Evolutionary conservation across 2,888 invertebrate species (phyloP), one percentile per base, ranked within the genome.

Genomic region (Atethmia centrago): DNA sequence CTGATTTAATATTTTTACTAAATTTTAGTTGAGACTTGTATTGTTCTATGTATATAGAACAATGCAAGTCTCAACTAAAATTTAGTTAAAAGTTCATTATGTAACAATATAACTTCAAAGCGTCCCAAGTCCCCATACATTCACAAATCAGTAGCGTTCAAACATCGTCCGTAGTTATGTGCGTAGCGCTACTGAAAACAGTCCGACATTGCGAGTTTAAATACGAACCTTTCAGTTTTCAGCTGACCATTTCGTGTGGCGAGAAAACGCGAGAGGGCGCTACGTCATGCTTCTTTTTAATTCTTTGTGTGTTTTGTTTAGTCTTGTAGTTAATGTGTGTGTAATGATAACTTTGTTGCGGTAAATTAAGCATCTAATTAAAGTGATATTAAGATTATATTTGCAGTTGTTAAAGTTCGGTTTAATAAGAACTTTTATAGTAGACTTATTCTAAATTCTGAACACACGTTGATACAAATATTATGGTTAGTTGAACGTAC

Each of bases 201-300:
- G 55, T 86, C 78, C 68, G 67, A 76, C 82, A 76, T 76, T 79
- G 71, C 63, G 74, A 70, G 78, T 74, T 78, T 83, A 78, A 80
- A 80, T 77, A 66, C 74, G 88, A 92, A 91, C 89, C 90, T 90
- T 92, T 89, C 90, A 91, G 92, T 79, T 90, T 92, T 91, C 92
- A 91, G 92, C 72, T 71, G 88, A 83, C 88, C 77, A 89, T 87
- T 85, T 92, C 80, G 91, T 93, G 79, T 86, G 31, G n/a, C 55
- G 62, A 40, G 55, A 63, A 73, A 77, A 76, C 87, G 82, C 83
- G 74, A 93, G 93, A 93, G 91, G 93, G 93, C 92, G 93, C 83
- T 89, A 80, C 75, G 55, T 74, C 28, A 71, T 59, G 61, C 56
- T 63, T 70, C 40, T 51, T 36, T 45, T 49, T 25, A 51, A n/a